A percentile compares a stretch with the other conserved stretches of the same genome.
These are phyloP conservation scores for Gobiocypris rarus DNA, from an alignment of 2,113 vertebrate species.

Conservation along the genomic window DNA sequence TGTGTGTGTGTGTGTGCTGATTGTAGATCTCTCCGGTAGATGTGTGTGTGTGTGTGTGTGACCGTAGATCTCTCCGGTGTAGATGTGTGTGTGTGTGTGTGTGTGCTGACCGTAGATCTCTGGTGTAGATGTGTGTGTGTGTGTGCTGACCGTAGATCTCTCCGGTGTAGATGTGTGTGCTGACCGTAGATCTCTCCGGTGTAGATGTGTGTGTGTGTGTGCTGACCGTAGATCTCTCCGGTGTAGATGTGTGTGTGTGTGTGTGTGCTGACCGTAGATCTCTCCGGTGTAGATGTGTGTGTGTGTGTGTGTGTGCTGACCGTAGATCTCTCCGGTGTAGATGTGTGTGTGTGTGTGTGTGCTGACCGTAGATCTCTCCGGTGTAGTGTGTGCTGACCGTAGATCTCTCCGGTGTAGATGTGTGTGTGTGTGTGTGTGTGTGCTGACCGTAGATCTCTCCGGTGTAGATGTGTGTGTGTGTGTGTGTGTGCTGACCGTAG, in stretches of 20 bases:
- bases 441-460: too few relatives aligned
- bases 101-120: conserved; percentile 78
- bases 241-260: conserved; percentile 89
- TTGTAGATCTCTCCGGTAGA: conserved; percentile 93
- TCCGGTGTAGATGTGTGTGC: too few relatives aligned
- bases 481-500: too few relatives aligned
- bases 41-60: conserved; percentile 75
- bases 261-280: conserved; percentile 72
- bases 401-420: conserved; percentile 94
- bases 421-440: too few relatives aligned
- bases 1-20: too few relatives aligned
- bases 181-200: conserved; percentile 87
- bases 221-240: conserved; percentile 84
- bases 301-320: too few relatives aligned
- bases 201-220: conserved; percentile 86
- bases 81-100: conserved; percentile 83
- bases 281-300: conserved; percentile 97
- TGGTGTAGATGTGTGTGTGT: conserved; percentile 90
- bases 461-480: too few relatives aligned
- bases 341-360: conserved; percentile 79
- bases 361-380: conserved; percentile 84
- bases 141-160: too few relatives aligned
- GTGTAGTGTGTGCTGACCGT: conserved; percentile 88
- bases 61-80: conserved; percentile 90
- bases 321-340: conserved; percentile 94